These are phyloP conservation scores for Periplaneta americana DNA, from an alignment of 1,140 invertebrate species.

Conservation along the genomic window DNA sequence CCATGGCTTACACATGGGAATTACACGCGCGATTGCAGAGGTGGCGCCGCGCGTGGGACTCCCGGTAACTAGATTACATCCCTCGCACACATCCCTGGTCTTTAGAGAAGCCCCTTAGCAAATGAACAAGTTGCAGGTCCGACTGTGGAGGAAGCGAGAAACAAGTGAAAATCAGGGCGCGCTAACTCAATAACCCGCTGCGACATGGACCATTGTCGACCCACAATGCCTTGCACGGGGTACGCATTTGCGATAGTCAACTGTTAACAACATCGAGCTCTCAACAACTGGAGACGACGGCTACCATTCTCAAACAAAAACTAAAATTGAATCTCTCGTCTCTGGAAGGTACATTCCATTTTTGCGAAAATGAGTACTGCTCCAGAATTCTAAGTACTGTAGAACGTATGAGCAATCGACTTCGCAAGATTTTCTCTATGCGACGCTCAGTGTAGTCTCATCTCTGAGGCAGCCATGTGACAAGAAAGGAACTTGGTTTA, in stretches of 20 bases:
- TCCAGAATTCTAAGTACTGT: no score
- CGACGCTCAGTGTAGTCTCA: no score
- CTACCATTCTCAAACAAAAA: no score
- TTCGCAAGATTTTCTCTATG: no score
- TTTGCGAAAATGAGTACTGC: no score
- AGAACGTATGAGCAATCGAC: no score
- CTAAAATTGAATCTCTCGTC: not conserved
- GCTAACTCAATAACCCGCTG: not conserved
- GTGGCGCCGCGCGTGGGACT: not conserved
- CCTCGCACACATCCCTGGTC: not conserved
- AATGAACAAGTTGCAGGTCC: not conserved
- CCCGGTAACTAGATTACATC: not conserved
- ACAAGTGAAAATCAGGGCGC: not conserved
- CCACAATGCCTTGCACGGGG: no score
- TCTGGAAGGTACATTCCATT: not conserved
- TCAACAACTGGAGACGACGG: no score
- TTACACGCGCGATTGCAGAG: not conserved
- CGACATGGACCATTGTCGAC: not conserved
- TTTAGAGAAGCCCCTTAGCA: not conserved
- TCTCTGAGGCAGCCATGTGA: no score
- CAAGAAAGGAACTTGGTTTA: no score
- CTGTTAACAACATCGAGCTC: not conserved
- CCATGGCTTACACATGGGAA: not conserved
- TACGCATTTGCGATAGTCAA: not conserved
- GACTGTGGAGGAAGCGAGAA: not conserved